A percentile compares a stretch with the other conserved stretches of the same genome.
Conservation (phyloP, 2,888 invertebrate genomes). For the Cryptosula pallasiana region DNA sequence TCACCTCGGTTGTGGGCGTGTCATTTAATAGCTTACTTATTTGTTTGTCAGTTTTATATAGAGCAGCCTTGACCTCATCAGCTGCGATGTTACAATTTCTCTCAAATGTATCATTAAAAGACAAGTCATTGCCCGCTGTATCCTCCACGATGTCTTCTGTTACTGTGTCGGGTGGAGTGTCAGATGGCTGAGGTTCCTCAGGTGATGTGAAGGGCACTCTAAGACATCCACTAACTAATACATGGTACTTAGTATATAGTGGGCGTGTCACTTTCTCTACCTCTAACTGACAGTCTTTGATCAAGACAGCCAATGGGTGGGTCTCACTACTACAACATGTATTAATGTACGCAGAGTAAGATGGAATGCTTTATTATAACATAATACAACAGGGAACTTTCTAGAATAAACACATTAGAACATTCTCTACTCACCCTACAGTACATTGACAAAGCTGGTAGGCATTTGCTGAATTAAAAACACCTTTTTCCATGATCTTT, state of each 20-base stretch:
- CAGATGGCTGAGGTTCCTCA: neutral
- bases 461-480: neutral
- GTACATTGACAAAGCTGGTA: neutral
- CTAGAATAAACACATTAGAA: no score
- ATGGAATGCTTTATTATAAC: no score
- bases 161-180: neutral
- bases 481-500: neutral
- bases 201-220: neutral
- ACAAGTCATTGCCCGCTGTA: neutral
- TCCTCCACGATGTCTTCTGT: neutral
- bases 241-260: neutral
- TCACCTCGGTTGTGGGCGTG: neutral
- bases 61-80: slow-evolving; percentile 1
- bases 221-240: neutral
- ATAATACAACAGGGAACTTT: no score
- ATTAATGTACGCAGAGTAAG: no score
- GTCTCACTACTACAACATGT: neutral
- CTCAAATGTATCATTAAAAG: neutral
- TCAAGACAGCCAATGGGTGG: neutral
- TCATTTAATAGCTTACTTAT: slow-evolving; percentile 7
- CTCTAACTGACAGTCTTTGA: neutral
- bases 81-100: neutral
- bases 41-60: slow-evolving; percentile 8
- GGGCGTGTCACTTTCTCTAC: neutral
- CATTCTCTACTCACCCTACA: slow-evolving; percentile 7